Conservation (phyloP, 1,140 invertebrate species). For the Anastrepha obliqua region DNA sequence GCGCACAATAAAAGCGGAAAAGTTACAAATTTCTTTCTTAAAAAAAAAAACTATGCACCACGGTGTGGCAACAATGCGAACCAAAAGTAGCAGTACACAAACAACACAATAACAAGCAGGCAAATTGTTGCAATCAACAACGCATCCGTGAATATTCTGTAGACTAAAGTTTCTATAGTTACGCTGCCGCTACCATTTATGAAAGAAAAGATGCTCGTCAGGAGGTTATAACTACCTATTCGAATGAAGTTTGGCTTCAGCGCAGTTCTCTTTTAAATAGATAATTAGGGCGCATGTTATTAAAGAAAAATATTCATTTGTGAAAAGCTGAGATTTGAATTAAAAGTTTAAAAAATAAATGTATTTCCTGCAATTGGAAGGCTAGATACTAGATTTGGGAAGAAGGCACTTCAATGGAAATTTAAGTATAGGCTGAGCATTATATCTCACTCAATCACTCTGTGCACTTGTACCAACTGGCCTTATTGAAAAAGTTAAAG, state of each 20-base stretch:
- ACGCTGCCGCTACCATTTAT: slow-evolving; percentile 7
- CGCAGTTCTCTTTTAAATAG: neutral
- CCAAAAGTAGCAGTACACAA: neutral
- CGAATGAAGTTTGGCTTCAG: neutral
- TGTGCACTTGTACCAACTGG: no score
- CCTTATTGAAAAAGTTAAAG: no score
- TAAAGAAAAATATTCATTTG: slow-evolving; percentile 2
- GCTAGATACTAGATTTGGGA: no score
- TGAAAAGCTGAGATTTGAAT: neutral
- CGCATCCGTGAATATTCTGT: neutral
- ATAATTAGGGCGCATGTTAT: neutral
- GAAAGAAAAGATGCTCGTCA: neutral
- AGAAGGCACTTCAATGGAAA: no score
- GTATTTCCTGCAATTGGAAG: no score
- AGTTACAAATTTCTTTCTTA: slow-evolving; percentile 26
- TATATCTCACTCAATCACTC: no score
- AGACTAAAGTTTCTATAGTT: slow-evolving; percentile 15
- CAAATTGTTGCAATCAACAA: slow-evolving; percentile 31
- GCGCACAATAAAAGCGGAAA: slow-evolving; percentile 11
- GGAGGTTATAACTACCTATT: neutral
- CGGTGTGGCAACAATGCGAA: slow-evolving; percentile 12
- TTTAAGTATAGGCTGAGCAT: no score
- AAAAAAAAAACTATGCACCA: neutral
- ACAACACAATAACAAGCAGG: neutral
- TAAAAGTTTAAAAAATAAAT: no score